A percentile compares a stretch with the other conserved stretches of the same genome.
These are phyloP conservation scores for Trichomalopsis sarcophagae DNA, from an alignment of 1,140 invertebrate genomes.

Conservation along the genomic window DNA sequence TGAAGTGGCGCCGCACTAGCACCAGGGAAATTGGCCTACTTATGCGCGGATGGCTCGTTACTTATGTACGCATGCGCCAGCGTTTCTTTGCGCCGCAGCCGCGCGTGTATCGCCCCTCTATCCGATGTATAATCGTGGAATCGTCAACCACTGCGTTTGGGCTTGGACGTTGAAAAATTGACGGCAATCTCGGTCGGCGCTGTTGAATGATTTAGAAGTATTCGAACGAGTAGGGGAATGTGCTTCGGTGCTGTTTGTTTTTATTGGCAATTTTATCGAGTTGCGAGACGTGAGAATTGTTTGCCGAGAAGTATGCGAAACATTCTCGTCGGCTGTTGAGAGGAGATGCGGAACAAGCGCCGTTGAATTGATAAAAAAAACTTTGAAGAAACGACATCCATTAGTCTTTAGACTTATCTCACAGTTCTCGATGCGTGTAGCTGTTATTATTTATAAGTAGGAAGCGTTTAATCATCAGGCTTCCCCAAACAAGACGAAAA, in stretches of 20 bases:
- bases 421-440: not conserved
- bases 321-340: not conserved
- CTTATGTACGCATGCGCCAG: constrained; percentile 4
- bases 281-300: not conserved
- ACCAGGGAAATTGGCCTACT: constrained; percentile 38
- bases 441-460: not conserved
- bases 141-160: not conserved
- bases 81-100: not conserved
- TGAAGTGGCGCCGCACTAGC: constrained; percentile 3
- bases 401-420: not conserved
- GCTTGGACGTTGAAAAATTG: not conserved
- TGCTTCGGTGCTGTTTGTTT: not conserved
- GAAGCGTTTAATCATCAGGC: not conserved
- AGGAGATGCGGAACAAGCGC: too few species aligned
- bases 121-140: not conserved
- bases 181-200: not conserved
- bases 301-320: not conserved
- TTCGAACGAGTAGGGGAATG: not conserved
- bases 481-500: not conserved
- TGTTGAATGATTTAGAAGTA: not conserved
- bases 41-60: constrained; percentile 10
- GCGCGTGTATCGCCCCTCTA: too few species aligned
- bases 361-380: too few species aligned
- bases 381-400: not conserved
- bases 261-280: not conserved